Evolutionary conservation across 2,888 invertebrate species (phyloP).

Genomic region (Iphiclides podalirius): DNA sequence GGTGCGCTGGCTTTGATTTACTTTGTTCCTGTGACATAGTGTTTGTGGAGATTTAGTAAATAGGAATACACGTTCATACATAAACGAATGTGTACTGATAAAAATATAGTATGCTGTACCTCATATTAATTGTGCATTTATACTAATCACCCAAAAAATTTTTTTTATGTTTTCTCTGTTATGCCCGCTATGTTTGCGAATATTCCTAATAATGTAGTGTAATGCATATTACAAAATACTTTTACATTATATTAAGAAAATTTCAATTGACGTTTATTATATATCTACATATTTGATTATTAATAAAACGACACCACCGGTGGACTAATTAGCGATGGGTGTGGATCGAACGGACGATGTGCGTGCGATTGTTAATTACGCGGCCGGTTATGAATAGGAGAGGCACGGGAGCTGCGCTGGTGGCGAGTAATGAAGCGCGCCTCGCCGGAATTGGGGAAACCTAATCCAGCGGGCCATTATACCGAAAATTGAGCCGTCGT

Average conservation of each 20-base stretch:
- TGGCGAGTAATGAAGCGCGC: constrained; percentile 26
- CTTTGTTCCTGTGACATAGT: too few species aligned
- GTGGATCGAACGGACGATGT: not conserved
- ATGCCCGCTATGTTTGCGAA: not conserved
- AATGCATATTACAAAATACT: not conserved
- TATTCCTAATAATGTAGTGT: too few species aligned
- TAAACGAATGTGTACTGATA: too few species aligned
- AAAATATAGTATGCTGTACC: too few species aligned
- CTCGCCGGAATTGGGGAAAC: constrained; percentile 62
- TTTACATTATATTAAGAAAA: not conserved
- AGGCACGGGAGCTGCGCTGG: constrained; percentile 1
- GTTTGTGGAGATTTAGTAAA: not conserved
- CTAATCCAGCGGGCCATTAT: constrained; percentile 74
- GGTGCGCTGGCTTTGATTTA: not conserved
- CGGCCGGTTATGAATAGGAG: not conserved
- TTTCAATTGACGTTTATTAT: too few species aligned
- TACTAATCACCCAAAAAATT: too few species aligned
- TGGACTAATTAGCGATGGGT: not conserved
- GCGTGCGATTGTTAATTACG: constrained; percentile 13
- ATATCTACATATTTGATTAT: too few species aligned
- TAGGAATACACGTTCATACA: too few species aligned
- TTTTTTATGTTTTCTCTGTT: not conserved
- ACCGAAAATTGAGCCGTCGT: constrained; percentile 62
- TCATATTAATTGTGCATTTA: too few species aligned
- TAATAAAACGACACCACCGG: not conserved